Evolutionary conservation across 2,113 vertebrate species (phyloP).

Genomic region (Casuarius casuarius): DNA sequence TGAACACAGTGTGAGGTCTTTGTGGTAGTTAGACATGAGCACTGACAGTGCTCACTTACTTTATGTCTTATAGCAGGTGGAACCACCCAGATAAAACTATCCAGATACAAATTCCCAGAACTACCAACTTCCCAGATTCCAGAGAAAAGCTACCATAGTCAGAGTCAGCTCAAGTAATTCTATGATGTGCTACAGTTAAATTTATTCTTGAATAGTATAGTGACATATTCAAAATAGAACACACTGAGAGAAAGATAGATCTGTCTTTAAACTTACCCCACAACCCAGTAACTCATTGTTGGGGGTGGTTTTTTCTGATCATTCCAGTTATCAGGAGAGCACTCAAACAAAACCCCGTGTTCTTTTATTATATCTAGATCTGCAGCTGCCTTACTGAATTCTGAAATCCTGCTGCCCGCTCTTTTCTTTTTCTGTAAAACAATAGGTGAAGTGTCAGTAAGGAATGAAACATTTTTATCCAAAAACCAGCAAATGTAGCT

Average conservation of each 20-base stretch:
- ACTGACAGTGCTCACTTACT: background rate
- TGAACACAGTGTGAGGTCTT: background rate
- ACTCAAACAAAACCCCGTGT: constrained; percentile 94
- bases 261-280: constrained; percentile 84
- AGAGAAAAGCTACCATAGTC: background rate
- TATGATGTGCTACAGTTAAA: background rate
- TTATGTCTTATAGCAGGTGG: background rate
- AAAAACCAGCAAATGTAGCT: background rate
- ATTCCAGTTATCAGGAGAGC: constrained; percentile 90
- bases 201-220: background rate
- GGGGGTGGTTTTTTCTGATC: constrained; percentile 91
- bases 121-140: background rate
- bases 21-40: too few species aligned
- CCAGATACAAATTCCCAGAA: too few species aligned
- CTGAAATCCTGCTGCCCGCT: background rate
- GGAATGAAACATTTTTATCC: background rate
- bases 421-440: constrained; percentile 69
- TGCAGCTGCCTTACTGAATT: constrained; percentile 12
- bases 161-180: background rate
- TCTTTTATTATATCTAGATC: constrained; percentile 85
- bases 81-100: background rate
- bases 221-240: background rate
- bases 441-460: background rate
- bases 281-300: constrained; percentile 95
- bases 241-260: background rate